Evolutionary conservation across 2,113 vertebrate species (phyloP).

Genomic region (Murina feae): DNA sequence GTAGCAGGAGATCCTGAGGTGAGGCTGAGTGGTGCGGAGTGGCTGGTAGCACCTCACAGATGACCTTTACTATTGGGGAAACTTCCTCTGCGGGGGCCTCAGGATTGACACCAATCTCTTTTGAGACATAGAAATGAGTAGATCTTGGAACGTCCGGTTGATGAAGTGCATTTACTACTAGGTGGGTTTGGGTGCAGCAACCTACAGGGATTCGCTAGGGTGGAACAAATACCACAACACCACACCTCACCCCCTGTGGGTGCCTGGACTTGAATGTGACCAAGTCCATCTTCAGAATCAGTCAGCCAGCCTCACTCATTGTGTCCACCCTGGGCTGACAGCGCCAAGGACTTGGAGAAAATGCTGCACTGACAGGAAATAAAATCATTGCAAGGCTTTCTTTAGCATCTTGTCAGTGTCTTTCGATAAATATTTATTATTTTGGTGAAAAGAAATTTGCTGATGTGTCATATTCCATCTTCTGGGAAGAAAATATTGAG

Average conservation of each 20-base stretch:
- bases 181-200: not conserved
- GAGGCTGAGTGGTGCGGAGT: not conserved
- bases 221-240: not conserved
- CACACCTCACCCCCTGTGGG: too few species aligned
- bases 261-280: not conserved
- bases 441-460: conserved; percentile 65
- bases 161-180: not conserved
- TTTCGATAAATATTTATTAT: conserved; percentile 65
- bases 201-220: not conserved
- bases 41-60: not conserved
- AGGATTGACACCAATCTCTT: not conserved
- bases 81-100: not conserved
- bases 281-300: not conserved
- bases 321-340: not conserved
- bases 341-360: not conserved
- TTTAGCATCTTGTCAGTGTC: conserved; percentile 38
- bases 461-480: conserved; percentile 45
- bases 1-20: not conserved
- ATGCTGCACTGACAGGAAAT: conserved; percentile 12
- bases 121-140: not conserved
- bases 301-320: not conserved
- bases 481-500: conserved; percentile 63
- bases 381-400: not conserved
- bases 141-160: not conserved
- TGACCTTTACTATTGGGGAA: not conserved